Evolutionary conservation across 2,797 vertebrate genomes (phyloP).

Genomic region (Coreius guichenoti): DNA sequence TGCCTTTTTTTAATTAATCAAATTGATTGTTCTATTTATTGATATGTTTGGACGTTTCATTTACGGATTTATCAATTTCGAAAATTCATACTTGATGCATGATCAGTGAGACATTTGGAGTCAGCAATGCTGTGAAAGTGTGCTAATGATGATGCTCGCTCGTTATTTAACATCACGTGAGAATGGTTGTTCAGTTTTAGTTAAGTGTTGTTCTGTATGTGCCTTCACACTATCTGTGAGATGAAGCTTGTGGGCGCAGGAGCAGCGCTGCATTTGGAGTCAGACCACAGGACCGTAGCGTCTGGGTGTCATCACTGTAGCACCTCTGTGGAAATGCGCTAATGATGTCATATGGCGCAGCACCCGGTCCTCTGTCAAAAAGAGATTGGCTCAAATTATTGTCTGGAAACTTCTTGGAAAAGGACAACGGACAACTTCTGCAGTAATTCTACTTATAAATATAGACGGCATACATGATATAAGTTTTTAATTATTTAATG

Average conservation of each 20-base stretch:
- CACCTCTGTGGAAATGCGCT: conserved; percentile 79
- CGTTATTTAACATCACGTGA: neutral
- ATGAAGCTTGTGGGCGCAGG: conserved; percentile 66
- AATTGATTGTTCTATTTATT: neutral
- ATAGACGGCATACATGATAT: neutral
- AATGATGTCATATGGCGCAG: conserved; percentile 84
- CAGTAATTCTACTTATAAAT: neutral
- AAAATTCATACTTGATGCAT: neutral
- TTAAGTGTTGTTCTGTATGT: neutral
- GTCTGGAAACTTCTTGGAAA: neutral
- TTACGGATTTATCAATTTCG: neutral
- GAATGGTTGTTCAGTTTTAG: neutral
- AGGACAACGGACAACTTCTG: neutral
- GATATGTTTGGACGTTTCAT: neutral
- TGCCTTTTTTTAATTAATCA: neutral
- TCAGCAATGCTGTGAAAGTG: neutral
- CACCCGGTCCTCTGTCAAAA: conserved; percentile 72
- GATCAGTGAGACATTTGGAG: neutral
- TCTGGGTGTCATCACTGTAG: conserved; percentile 77
- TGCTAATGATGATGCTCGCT: neutral
- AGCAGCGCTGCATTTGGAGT: conserved; percentile 78
- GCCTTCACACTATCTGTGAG: neutral
- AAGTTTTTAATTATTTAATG: neutral
- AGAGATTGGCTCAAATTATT: conserved; percentile 9
- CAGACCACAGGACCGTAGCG: conserved; percentile 82